These are phyloP conservation scores for Arenaria interpres DNA, from an alignment of 2,113 vertebrate species.

Conservation along the genomic window DNA sequence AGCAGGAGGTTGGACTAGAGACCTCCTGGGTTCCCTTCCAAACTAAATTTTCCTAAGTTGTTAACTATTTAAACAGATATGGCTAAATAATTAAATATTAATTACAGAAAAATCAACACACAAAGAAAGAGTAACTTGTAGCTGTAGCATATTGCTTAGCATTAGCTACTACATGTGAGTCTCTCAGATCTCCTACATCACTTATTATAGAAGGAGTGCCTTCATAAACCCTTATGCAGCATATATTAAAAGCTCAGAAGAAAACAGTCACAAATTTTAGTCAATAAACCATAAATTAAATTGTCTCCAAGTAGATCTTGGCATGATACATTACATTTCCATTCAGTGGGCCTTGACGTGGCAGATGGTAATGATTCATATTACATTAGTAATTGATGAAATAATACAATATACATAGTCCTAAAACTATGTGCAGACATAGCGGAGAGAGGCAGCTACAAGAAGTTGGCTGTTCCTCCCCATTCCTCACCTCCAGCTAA, in stretches of 20 bases:
- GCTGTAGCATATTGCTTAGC: background rate
- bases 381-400: background rate
- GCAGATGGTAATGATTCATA: background rate
- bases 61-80: background rate
- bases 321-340: background rate
- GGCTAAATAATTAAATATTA: background rate
- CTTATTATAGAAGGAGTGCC: background rate
- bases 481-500: background rate
- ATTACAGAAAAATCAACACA: background rate
- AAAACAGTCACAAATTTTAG: background rate
- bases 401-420: background rate
- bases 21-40: background rate
- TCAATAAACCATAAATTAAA: slow-evolving; percentile 34
- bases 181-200: background rate
- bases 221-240: background rate
- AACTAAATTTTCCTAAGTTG: background rate
- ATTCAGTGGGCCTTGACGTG: background rate
- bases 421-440: background rate
- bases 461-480: background rate
- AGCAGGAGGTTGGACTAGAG: background rate
- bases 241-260: slow-evolving; percentile 30
- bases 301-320: background rate
- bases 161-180: background rate
- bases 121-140: background rate
- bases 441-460: background rate